Evolutionary conservation across 2,113 vertebrate genomes (phyloP).

Genomic region (Taurulus bubalis): DNA sequence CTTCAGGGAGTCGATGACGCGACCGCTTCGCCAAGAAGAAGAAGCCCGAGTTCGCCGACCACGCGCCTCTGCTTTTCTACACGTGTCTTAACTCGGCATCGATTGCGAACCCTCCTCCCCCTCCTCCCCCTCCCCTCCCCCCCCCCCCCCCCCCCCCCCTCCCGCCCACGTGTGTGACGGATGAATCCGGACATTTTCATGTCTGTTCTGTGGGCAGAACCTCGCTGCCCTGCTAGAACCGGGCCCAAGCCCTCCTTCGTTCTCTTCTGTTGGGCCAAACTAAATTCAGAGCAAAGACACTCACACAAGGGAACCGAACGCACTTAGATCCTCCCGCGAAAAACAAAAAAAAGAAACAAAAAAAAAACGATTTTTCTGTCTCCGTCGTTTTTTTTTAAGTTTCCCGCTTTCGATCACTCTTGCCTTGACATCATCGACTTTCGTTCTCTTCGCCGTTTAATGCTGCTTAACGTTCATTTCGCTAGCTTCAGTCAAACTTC

Average conservation of each 20-base stretch:
- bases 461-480: slow-evolving; percentile 56
- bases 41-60: no score
- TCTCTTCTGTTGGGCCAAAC: slow-evolving; percentile 82
- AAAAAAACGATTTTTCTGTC: neutral
- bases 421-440: slow-evolving; percentile 42
- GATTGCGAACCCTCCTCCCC: no score
- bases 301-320: slow-evolving; percentile 66
- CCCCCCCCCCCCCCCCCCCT: no score
- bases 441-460: neutral
- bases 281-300: slow-evolving; percentile 84
- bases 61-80: no score
- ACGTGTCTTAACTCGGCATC: no score
- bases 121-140: no score
- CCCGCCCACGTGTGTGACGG: slow-evolving; percentile 62
- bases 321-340: slow-evolving; percentile 59
- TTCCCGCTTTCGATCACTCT: slow-evolving; percentile 5
- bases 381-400: neutral
- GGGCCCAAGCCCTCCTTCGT: slow-evolving; percentile 82
- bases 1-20: no score
- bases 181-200: slow-evolving; percentile 83
- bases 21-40: no score
- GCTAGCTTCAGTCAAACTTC: slow-evolving; percentile 2
- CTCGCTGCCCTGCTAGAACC: slow-evolving; percentile 79
- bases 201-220: slow-evolving; percentile 81
- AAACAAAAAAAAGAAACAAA: neutral